Base-by-base conservation (phyloP, 2,113 vertebrate genomes). In the Tinamus guttatus region DNA sequence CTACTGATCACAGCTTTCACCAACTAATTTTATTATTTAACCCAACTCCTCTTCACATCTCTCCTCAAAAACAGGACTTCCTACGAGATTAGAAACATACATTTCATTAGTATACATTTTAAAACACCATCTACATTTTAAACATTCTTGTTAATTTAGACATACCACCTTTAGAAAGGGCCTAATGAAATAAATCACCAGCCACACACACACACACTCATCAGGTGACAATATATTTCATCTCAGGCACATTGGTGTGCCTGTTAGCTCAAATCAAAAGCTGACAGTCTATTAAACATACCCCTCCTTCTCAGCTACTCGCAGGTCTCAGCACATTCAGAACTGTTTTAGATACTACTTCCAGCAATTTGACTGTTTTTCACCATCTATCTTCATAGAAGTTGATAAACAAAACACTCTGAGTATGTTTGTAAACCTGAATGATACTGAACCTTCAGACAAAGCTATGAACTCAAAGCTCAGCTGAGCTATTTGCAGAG, bases 1-100 rank as follows among this genome's bases (percentile, higher is more conserved):
- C 79, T 11, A 1, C 51, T 88, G 54, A 58, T 88, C 34, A 47
- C 51, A 92, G 60, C 80, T 70, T 81, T 59, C 70, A 40, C 77
- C 74, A 67, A 65, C 85, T 88, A 78, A 56, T 86, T 94, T 88
- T 92, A 75, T 74, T 69, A 81, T 88, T 90, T 95, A 83, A 92
- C 74, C 76, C 74, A 81, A 60, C 79, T 80, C 40, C 78, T 81
- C 32, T 85, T 85, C 65, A 51, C 25, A 56, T 1, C 0, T 71
- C 52, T 79, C 47, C 41, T 59, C 80, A 83, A 94, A 91, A 65
- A 34, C 20, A 38, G 13, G 47, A 11, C 3, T 0, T 25, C 64
- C 82, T 70, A 56, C 60, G 24, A 45, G 58, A 71, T 76, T 81
- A 80, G 51, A 73, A 51, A 71, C 49, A 83, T 6, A 24, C 1